Evolutionary conservation across 2,113 vertebrate species (phyloP), one percentile per base, ranked within the genome.

Genomic region (Paradisaea rubra): DNA sequence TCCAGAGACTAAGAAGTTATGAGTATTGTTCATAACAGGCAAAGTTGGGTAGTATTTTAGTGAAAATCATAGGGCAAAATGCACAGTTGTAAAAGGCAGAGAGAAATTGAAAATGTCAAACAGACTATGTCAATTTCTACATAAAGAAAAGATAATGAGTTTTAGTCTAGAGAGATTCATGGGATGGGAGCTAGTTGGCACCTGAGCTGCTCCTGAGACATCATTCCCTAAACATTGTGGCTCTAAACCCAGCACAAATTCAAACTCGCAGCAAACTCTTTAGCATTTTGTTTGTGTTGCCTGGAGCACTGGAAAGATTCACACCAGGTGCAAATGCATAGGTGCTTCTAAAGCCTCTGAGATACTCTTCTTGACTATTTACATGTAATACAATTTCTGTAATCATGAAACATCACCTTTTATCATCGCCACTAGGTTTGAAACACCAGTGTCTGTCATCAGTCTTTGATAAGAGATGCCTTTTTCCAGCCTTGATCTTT

Each of bases 341-440:
- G 12, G 6, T 54, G 1, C 23, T 73, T 81, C 25, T 39, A 59
- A 86, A 65, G 54, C 22, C 15, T 27, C 6, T 78, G 24, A 69
- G 24, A 23, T 54, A 15, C 2, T 42, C 22, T 45, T 10, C 21
- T 53, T 56, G 4, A 25, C 33, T 73, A 22, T 73, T 61, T 59
- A 14, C 9, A 8, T 23, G 8, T 35, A 39, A 57, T 30, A 39
- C 2, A 65, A 19, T 27, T 65, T 35, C 59, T 10, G 20, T 13
- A 61, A 3, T 44, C 3, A 7, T 15, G 10, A 73, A 70, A 15
- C 3, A 17, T 33, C 2, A 2, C 5, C 10, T 24, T 22, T 8
- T 76, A 14, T 25, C 33, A 10, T 37, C 0, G 0, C 2, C 22
- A 21, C 31, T 37, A 11, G 3, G 22, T 53, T 56, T 77, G n/a